A percentile compares a stretch with the other conserved stretches of the same genome.
Evolutionary conservation across 2,888 invertebrate genomes (phyloP).

Genomic region (Hedya salicella): DNA sequence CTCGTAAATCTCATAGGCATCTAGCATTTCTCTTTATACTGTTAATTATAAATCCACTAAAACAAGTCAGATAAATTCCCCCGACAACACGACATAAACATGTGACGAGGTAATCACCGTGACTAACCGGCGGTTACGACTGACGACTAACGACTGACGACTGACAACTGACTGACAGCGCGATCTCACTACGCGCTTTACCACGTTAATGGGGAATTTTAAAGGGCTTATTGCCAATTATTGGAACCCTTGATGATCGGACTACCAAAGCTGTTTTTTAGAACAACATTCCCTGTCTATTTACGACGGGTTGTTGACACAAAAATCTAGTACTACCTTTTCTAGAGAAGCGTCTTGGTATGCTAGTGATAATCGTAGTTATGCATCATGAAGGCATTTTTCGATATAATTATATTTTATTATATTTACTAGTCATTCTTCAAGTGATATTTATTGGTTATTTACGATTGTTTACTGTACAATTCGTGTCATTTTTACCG

Average conservation of each 20-base stretch:
- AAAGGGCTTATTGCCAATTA: conserved; percentile 23
- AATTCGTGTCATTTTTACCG: too few species aligned
- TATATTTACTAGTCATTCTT: neutral
- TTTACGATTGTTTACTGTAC: too few species aligned
- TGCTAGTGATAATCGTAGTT: neutral
- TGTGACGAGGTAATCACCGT: conserved; percentile 28
- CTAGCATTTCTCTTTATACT: conserved; percentile 8
- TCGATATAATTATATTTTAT: neutral
- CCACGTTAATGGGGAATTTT: conserved; percentile 26
- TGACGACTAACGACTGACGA: conserved; percentile 21
- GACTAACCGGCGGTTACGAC: conserved; percentile 22
- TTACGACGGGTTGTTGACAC: conserved; percentile 13
- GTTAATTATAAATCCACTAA: conserved; percentile 20
- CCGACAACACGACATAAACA: conserved; percentile 13
- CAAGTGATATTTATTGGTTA: neutral
- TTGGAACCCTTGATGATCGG: conserved; percentile 1
- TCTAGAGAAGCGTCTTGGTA: conserved; percentile 9
- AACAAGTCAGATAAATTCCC: conserved; percentile 17
- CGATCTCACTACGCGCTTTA: conserved; percentile 12
- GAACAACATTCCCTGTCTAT: conserved; percentile 12
- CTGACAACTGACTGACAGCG: conserved; percentile 13
- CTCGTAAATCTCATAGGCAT: neutral
- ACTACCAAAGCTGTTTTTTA: conserved; percentile 14
- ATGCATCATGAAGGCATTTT: conserved; percentile 1
- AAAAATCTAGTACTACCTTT: conserved; percentile 28